phyloP scores from a whole-genome alignment of 2,888 invertebrate species.

The Pimpla rufipes region DNA sequence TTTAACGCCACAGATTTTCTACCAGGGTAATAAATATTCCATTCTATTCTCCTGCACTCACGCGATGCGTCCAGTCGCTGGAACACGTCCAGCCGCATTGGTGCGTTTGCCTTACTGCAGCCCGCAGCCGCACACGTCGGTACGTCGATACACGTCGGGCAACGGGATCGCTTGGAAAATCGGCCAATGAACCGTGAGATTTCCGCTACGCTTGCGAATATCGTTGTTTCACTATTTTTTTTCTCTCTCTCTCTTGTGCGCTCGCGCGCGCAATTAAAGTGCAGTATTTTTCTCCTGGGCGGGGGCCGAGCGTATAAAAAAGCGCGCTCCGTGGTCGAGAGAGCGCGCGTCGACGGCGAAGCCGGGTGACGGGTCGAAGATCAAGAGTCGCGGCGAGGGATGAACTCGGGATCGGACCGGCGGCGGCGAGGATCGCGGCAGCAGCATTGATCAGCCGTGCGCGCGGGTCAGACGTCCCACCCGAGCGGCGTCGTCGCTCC shows the following conservation, averaged over 20 bases:
- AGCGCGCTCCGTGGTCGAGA: neutral
- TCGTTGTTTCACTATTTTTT: constrained; percentile 43
- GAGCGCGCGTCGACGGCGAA: constrained; percentile 26
- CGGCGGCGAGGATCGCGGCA: constrained; percentile 10
- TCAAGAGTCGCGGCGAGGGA: constrained; percentile 35
- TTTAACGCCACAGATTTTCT: too few relatives aligned
- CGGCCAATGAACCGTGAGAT: constrained; percentile 64
- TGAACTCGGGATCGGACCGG: constrained; percentile 22
- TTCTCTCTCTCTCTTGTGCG: too few relatives aligned
- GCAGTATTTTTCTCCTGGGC: constrained; percentile 4
- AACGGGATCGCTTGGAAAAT: constrained; percentile 63
- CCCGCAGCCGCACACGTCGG: constrained; percentile 16
- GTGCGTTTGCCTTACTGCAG: too few relatives aligned
- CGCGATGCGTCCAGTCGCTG: too few relatives aligned
- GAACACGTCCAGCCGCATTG: too few relatives aligned
- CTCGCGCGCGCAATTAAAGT: constrained; percentile 34
- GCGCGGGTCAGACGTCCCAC: constrained; percentile 3
- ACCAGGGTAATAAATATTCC: too few relatives aligned
- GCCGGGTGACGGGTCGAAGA: constrained; percentile 31
- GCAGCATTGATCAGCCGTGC: neutral
- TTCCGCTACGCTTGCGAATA: constrained; percentile 38
- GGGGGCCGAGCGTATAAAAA: constrained; percentile 12
- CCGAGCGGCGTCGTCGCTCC: constrained; percentile 10
- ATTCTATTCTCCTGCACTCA: too few relatives aligned
- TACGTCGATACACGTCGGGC: constrained; percentile 62